Percentiles rank a stretch among this genome's conserved stretches.
Evolutionary conservation across 2,888 invertebrate species (phyloP).

Genomic region (Allygus modestus): DNA sequence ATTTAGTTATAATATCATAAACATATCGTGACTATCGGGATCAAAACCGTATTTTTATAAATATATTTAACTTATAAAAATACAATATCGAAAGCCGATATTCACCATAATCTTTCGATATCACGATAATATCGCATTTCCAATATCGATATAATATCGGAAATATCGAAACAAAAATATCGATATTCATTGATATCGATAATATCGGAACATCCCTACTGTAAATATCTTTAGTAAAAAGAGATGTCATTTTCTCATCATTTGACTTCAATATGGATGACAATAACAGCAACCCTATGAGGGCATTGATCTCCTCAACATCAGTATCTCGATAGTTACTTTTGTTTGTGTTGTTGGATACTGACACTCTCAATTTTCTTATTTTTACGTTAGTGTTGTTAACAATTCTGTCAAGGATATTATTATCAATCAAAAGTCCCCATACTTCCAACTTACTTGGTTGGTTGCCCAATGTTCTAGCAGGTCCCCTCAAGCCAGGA

Average conservation of each 20-base stretch:
- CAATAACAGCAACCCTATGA: constrained; percentile 36
- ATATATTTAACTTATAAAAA: no score
- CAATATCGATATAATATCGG: no score
- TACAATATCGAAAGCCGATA: no score
- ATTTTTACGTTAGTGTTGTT: no score
- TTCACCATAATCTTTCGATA: no score
- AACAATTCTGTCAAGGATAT: background rate
- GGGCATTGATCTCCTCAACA: constrained; percentile 37
- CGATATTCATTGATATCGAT: no score
- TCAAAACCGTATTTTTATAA: no score
- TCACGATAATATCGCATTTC: no score
- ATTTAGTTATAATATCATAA: no score
- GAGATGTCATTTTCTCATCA: constrained; percentile 46
- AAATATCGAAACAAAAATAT: no score
- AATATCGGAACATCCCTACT: no score
- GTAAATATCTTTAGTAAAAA: constrained; percentile 42
- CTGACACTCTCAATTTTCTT: background rate
- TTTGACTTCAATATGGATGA: constrained; percentile 38
- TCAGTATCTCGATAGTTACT: constrained; percentile 31
- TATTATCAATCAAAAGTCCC: background rate
- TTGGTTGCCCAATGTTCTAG: constrained; percentile 14
- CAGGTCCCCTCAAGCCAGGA: constrained; percentile 22
- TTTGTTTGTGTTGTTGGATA: background rate
- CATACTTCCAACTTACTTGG: background rate
- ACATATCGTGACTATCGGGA: no score